Conservation (phyloP, 2,797 vertebrate species). For the Lates japonicus region DNA sequence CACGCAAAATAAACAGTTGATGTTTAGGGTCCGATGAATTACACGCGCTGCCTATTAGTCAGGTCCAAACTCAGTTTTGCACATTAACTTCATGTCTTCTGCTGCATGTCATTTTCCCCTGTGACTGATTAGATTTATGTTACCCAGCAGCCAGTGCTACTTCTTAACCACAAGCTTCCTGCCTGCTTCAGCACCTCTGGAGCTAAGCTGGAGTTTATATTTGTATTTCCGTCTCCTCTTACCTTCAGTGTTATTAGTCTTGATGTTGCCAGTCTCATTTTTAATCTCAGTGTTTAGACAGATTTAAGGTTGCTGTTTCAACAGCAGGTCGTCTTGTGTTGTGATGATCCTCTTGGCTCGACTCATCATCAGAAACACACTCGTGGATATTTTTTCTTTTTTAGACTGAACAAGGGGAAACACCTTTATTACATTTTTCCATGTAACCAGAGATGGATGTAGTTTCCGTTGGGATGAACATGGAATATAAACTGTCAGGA, state of each 20-base stretch:
- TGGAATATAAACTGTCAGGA: conserved; percentile 45
- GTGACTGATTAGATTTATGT: no score
- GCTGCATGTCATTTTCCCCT: not conserved
- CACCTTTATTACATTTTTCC: conserved; percentile 26
- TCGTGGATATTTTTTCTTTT: not conserved
- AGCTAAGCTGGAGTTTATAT: not conserved
- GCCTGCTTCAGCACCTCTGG: no score
- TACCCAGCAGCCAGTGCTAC: no score
- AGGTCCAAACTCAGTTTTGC: not conserved
- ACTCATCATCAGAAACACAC: not conserved
- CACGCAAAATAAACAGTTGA: not conserved
- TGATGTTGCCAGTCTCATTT: not conserved
- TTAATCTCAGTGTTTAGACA: no score
- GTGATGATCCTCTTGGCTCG: not conserved
- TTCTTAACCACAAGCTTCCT: no score
- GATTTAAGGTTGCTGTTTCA: not conserved
- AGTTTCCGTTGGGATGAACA: conserved; percentile 38
- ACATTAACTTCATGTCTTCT: not conserved
- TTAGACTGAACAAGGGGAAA: conserved; percentile 8
- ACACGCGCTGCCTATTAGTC: not conserved
- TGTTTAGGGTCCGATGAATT: not conserved
- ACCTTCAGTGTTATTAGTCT: not conserved
- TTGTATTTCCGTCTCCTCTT: not conserved
- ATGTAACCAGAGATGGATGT: conserved; percentile 6
- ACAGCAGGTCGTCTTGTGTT: no score